Evolutionary conservation across 2,797 vertebrate genomes (phyloP), one percentile per base, ranked within the genome.

Genomic region (Rhodeus uyekii): DNA sequence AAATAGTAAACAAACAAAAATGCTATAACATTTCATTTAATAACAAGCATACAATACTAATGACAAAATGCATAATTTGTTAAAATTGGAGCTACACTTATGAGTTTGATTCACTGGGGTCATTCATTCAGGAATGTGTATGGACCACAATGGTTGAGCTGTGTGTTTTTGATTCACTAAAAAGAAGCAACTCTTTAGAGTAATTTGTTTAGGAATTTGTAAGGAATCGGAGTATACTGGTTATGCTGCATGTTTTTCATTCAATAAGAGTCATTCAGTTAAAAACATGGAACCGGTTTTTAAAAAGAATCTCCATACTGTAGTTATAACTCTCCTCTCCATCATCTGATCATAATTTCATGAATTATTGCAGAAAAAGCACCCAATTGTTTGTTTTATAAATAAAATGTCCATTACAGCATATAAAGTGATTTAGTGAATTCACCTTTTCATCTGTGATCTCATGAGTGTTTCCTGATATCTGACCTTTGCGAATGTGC

Each of bases 401-500:
- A 27, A 58, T 58, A 24, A 34, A 72, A 53, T 16, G 4, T 1
- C 12, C 53, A n/a, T 34, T 8, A 16, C 6, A 13, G 0, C 48
- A 1, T 16, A 73, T 19, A 36, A 22, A 72, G 24, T 7, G 2
- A 3, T 27, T 74, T 18, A 27, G 27, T 61, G 27, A 58, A 60
- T 60, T 14, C 27, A 34, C 24, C 10, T 38, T 76, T 39, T 76
- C 16, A 68, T 34, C 27, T 73, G 24, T 9, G 9, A 50, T 71
- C 22, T 50, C 50, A 34, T 5, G 71, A n/a, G 50, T 85, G 39
- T 8, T 77, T 29, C 38, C 69, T 90, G 58, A 67, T 18, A 22
- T 87, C 53, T 88, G 39, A 44, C 18, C 24, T 73, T 44, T 22
- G 19, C 69, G 13, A 14, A 64, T 80, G 12, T 46, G 87, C 27